These are phyloP conservation scores for Hipposideros larvatus DNA, from an alignment of 2,797 vertebrate species.

Conservation along the genomic window DNA sequence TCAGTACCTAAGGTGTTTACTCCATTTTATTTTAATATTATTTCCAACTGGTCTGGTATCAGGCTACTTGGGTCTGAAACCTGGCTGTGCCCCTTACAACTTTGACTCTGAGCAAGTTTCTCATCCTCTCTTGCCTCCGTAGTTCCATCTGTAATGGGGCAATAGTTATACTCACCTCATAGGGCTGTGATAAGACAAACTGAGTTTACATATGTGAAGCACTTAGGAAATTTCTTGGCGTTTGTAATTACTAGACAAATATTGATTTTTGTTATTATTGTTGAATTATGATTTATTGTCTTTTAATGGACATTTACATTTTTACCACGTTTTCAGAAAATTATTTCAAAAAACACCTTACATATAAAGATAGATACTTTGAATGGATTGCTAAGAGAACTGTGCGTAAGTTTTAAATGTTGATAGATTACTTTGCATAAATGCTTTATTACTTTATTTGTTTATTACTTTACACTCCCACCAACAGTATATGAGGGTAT, in stretches of 20 bases:
- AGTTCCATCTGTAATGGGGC: not conserved
- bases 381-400: not conserved
- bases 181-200: not conserved
- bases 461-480: not conserved
- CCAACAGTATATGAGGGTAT: not conserved
- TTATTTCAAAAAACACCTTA: not conserved
- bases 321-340: slow-evolving; percentile 28
- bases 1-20: no score
- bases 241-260: not conserved
- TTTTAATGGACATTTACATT: not conserved
- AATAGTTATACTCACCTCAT: not conserved
- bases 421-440: not conserved
- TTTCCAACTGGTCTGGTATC: not conserved
- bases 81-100: not conserved
- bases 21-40: not conserved
- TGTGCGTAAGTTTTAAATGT: not conserved
- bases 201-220: not conserved
- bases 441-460: not conserved
- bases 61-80: not conserved
- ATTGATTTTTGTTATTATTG: not conserved
- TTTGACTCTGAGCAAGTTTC: not conserved
- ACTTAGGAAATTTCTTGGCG: not conserved
- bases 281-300: not conserved
- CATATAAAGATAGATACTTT: not conserved
- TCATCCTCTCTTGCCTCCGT: not conserved